Evolutionary conservation across 2,113 vertebrate species (phyloP), one percentile per base, ranked within the genome.

Genomic region (Melospiza georgiana): DNA sequence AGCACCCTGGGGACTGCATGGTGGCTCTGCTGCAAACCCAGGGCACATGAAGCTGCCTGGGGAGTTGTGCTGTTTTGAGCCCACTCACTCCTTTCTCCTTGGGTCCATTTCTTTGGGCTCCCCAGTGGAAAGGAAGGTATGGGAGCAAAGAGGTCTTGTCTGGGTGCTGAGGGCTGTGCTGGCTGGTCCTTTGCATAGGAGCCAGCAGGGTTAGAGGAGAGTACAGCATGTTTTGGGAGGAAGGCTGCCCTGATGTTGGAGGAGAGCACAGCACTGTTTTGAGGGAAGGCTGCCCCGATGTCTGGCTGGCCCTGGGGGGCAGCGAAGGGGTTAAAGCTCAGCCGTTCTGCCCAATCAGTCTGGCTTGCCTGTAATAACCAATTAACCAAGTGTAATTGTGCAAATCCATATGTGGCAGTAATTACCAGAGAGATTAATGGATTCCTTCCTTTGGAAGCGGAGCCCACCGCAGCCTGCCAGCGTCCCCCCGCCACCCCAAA

Each of bases 351-450:
- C 86, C 93, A 92, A 89, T 95, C 93, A 91, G 80, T 82, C 94
- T 77, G 83, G 69, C 84, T 95, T 33, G 87, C 80, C 86, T 76
- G 74, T 88, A 95, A 95, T 95, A 95, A 96, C 92, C 94, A 97
- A 96, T 97, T 96, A 96, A 95, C 61, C 1, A 87, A 95, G 94
- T 88, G 93, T 94, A 97, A 96, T 97, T 96, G 96, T 95, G 92
- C 87, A 96, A 96, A 93, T 95, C 93, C 93, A 90, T 96, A 88
- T 92, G 94, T 96, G 96, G 90, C 96, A 93, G 91, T 95, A 95
- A 97, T 96, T 95, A 95, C 80, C 85, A 92, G 92, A 33, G 80
- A 95, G 92, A 96, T 97, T 94, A 96, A 97, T 97, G 95, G 95
- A 96, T 95, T 95, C 90, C 92, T 97, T 96, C 93, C 95, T 92